Base-by-base conservation (phyloP, 2,797 vertebrate species). In the Gymnoscopelus braueri region DNA sequence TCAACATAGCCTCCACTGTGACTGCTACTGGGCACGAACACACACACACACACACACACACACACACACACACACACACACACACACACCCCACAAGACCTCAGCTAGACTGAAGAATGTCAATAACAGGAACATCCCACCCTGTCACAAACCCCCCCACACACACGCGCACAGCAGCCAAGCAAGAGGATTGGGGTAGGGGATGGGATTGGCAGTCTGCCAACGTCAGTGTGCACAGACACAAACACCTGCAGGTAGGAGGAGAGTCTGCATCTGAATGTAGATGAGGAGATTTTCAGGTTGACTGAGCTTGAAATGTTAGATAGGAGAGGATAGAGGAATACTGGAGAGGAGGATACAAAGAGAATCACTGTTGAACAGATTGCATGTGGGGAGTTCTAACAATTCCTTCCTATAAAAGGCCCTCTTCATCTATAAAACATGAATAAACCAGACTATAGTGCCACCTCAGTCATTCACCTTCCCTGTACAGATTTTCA, bases 301-400 rank as follows among this genome's bases (percentile, higher is more conserved):
- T 76, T 26, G 73, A 63, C 53, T 19, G 63, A 68, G 59, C 68
- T 70, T 65, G 73, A 79, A 79, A 83, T 74, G 60, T 32, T 71
- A 52, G 65, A 60, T 64, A 79, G 49, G 8, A 52, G n/a, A 50
- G 15, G 23, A 55, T 55, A 60, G 48, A 49, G 39, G n/a, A 66
- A 51, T 2, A 7, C 50, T 44, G 24, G 15, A 53, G 23, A 50
- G 10, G 19, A 9, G 19, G 51, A 62, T 5, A 60, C 59, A 50
- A 58, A 23, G 19, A 24, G 29, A 11, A 60, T 51, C 13, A 51
- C 13, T 14, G 50, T 14, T 51, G 50, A 51, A 51, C 50, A 14
- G 13, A 51, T 1, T 51, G 50, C 14, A 51, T 51, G n/a, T 9
- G 39, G 39, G 9, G 39, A 44, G 39, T 44, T 44, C 39, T 9